Evolutionary conservation across 2,113 vertebrate genomes (phyloP).

Genomic region (Misgurnus anguillicaudatus): DNA sequence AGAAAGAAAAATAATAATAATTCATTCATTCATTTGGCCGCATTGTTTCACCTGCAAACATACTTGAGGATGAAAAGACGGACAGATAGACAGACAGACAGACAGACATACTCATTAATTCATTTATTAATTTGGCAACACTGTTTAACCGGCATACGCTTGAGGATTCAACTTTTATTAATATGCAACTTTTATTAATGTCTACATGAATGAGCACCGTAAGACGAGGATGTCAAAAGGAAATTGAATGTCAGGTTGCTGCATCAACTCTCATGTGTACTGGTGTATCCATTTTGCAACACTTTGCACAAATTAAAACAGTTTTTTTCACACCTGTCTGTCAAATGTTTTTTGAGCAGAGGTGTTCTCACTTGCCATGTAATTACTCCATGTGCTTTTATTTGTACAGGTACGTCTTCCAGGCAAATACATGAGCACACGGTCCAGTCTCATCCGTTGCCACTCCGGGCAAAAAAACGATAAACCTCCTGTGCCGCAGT

Average conservation of each 20-base stretch:
- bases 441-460: neutral
- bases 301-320: slow-evolving; percentile 61
- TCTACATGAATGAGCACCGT: slow-evolving; percentile 65
- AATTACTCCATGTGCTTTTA: slow-evolving; percentile 54
- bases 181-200: slow-evolving; percentile 65
- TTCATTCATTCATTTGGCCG: too few species aligned
- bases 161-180: slow-evolving; percentile 52
- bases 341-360: slow-evolving; percentile 60
- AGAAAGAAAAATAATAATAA: too few species aligned
- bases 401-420: neutral
- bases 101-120: too few species aligned
- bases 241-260: slow-evolving; percentile 59
- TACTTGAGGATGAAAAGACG: too few species aligned
- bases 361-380: slow-evolving; percentile 41
- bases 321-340: slow-evolving; percentile 50
- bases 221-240: slow-evolving; percentile 59
- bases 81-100: too few species aligned
- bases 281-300: slow-evolving; percentile 66
- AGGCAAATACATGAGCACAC: neutral
- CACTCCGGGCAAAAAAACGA: neutral
- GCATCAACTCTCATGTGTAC: slow-evolving; percentile 61
- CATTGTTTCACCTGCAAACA: too few species aligned
- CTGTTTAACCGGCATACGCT: too few species aligned
- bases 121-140: too few species aligned
- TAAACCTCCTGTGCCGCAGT: slow-evolving; percentile 1